These are phyloP conservation scores for Pithys albifrons DNA, from an alignment of 2,113 vertebrate genomes.

Conservation along the genomic window DNA sequence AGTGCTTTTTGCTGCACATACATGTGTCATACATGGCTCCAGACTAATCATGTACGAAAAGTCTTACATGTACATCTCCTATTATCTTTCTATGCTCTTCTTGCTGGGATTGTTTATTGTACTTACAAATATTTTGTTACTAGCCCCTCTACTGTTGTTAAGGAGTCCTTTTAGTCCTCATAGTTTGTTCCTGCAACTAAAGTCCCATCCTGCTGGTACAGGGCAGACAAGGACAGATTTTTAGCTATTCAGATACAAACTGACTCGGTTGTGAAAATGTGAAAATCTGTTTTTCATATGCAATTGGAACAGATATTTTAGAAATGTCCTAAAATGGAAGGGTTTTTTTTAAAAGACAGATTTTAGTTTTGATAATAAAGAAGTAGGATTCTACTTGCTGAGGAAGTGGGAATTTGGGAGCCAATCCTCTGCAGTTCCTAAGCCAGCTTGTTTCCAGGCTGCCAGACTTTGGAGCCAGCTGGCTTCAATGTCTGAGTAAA, in stretches of 20 bases:
- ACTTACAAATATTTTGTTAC: not conserved
- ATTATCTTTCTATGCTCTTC: not conserved
- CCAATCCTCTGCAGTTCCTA: not conserved
- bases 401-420: constrained; percentile 2
- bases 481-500: constrained; percentile 24
- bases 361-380: constrained; percentile 12
- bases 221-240: constrained; percentile 12
- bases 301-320: constrained; percentile 46
- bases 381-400: not conserved
- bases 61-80: not conserved
- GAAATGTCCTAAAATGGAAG: constrained; percentile 13
- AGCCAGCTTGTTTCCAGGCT: not conserved
- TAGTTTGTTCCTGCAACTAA: not conserved
- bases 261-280: not conserved
- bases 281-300: constrained; percentile 31
- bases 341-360: not conserved
- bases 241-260: not conserved
- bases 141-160: not conserved
- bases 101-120: not conserved
- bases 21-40: not conserved
- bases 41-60: not conserved
- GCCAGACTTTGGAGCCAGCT: constrained; percentile 31
- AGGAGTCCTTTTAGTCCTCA: not conserved
- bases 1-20: not conserved
- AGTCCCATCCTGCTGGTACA: not conserved